These are phyloP conservation scores for Catharus fuscescens DNA, from an alignment of 2,113 vertebrate genomes.

Conservation along the genomic window DNA sequence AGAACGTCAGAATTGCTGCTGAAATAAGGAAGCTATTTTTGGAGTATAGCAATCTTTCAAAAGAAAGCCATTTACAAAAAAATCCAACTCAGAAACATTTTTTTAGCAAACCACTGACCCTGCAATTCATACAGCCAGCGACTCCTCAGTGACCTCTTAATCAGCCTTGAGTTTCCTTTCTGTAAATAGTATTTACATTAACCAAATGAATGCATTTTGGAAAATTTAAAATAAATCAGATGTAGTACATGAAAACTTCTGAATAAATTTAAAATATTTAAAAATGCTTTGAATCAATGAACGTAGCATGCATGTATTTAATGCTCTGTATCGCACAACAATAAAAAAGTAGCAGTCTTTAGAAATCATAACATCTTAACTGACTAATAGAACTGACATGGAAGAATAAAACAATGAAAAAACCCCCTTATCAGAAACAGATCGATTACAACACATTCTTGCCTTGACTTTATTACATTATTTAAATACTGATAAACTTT, in stretches of 20 bases:
- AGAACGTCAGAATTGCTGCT: constrained; percentile 39
- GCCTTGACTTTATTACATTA: neutral
- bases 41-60: neutral
- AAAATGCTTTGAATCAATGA: neutral
- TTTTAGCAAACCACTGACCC: constrained; percentile 16
- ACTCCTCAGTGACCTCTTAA: constrained; percentile 35
- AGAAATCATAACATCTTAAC: constrained; percentile 10
- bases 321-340: neutral
- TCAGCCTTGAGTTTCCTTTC: neutral
- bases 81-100: neutral
- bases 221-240: neutral
- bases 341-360: constrained; percentile 10
- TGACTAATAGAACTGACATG: neutral
- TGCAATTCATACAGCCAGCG: neutral
- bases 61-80: constrained; percentile 26
- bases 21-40: constrained; percentile 32
- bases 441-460: neutral
- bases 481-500: constrained; percentile 28
- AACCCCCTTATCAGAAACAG: neutral
- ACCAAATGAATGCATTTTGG: neutral
- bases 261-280: neutral
- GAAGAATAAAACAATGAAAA: constrained; percentile 7
- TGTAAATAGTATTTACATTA: neutral
- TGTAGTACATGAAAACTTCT: neutral
- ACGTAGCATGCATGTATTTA: neutral